phyloP scores from a whole-genome alignment of 1,140 invertebrate genomes.

The Globodera ellingtonae region DNA sequence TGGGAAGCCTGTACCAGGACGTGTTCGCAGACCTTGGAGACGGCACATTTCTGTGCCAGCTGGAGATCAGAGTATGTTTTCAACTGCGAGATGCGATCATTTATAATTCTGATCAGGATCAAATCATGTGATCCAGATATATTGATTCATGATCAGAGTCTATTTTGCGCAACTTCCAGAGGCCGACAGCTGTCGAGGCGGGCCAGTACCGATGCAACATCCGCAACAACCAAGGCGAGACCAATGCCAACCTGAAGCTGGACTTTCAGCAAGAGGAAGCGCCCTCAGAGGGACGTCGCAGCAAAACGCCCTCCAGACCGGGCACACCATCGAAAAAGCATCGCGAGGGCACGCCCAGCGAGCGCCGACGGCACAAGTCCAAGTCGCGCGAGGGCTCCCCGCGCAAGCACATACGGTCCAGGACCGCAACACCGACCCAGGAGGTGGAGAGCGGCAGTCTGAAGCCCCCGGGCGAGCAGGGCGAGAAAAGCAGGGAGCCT shows the following conservation, averaged over 20 bases:
- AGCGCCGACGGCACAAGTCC: slow-evolving; percentile 47
- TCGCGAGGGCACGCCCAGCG: slow-evolving; percentile 53
- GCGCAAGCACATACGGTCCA: slow-evolving; percentile 54
- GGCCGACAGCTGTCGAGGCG: slow-evolving; percentile 89
- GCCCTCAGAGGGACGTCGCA: slow-evolving; percentile 32
- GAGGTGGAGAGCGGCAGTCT: slow-evolving; percentile 31
- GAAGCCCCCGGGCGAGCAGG: slow-evolving; percentile 41
- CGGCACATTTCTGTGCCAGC: slow-evolving; percentile 83
- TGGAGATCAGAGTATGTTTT: slow-evolving; percentile 77
- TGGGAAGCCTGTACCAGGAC: slow-evolving; percentile 85
- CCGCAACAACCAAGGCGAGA: slow-evolving; percentile 87
- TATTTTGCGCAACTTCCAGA: slow-evolving; percentile 67
- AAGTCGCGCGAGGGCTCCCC: slow-evolving; percentile 64
- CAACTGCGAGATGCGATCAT: background rate
- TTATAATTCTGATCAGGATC: too few species aligned
- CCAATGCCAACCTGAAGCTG: slow-evolving; percentile 91
- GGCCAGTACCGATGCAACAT: slow-evolving; percentile 97
- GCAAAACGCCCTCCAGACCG: slow-evolving; percentile 48
- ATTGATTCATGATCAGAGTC: background rate
- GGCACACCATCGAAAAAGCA: slow-evolving; percentile 54
- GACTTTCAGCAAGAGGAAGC: slow-evolving; percentile 87
- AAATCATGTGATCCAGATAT: too few species aligned
- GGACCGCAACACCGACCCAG: slow-evolving; percentile 60
- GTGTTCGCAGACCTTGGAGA: slow-evolving; percentile 82
- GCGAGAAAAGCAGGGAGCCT: slow-evolving; percentile 28